Base-by-base conservation (phyloP, 2,113 vertebrate genomes). In the Callaeas wilsoni region DNA sequence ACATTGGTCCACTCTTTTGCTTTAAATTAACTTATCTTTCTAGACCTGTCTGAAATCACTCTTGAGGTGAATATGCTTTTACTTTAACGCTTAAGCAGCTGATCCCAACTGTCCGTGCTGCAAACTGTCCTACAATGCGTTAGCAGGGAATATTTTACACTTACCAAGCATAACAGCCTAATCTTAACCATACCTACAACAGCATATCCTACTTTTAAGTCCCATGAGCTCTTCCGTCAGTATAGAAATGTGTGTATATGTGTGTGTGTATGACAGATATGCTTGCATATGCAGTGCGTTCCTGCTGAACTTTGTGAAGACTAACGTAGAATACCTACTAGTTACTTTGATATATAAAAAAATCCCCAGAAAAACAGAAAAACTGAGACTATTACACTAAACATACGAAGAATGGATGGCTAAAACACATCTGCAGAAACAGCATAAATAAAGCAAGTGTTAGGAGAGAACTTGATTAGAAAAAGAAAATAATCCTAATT, bases 401-500 rank as follows among this genome's bases (percentile, higher is more conserved):
- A 83, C 5, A 32, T 0, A 60, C 0, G 1, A 77, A 63, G 47
- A 56, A 46, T 63, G 20, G 12, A 89, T 32, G 59, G 46, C 27
- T 35, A 35, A 87, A 84, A 53, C 10, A 32, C 3, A 13, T 13
- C 12, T 94, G 70, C 33, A 44, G 33, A 75, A 64, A 80, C 16
- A 37, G 29, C 1, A 32, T 53, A 64, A 35, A 41, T 32, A 65
- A 79, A 60, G 30, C 13, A 63, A 77, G 37, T 1, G 8, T n/a
- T 21, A 68, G 35, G 18, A 0, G 1, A 85, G 35, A 93, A 84
- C 35, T 75, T 49, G 55, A 46, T 71, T 9, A 6, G 65, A 70
- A 35, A 64, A 80, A 74, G 27, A 69, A 91, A 90, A 22, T 2
- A 30, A 67, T 56, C 57, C 87, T 95, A 96, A 98, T 97, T 99